Evolutionary conservation across 30 jellyfish, hydroid and myxozoan genomes (phyloP).

Genomic region (Aurelia aurita): DNA sequence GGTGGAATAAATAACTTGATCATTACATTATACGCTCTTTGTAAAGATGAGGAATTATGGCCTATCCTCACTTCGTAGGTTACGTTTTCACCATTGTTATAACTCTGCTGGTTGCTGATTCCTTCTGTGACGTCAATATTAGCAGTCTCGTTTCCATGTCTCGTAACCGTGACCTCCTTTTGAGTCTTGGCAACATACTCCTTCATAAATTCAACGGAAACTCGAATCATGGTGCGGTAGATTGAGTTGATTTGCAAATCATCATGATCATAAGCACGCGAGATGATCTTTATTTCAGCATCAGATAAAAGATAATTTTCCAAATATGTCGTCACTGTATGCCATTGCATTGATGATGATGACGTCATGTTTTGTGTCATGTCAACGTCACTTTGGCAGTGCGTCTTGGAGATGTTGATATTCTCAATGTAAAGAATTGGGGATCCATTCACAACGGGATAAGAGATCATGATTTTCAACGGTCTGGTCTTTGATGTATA

Average conservation of each 20-base stretch:
- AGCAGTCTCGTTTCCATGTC: slow-evolving; percentile 40
- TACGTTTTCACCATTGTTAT: slow-evolving; percentile 27
- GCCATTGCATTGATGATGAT: background rate
- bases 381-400: background rate
- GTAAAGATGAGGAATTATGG: slow-evolving; percentile 1
- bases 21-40: slow-evolving; percentile 49
- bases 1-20: slow-evolving; percentile 36
- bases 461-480: background rate
- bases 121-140: background rate
- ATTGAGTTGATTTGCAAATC: slow-evolving; percentile 1
- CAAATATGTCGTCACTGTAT: background rate
- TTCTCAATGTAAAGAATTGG: slow-evolving; percentile 19
- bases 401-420: background rate
- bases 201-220: slow-evolving; percentile 22
- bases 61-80: slow-evolving; percentile 13
- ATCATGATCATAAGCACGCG: slow-evolving; percentile 39
- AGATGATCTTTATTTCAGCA: background rate
- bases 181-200: slow-evolving; percentile 5
- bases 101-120: background rate
- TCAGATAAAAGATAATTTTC: slow-evolving; percentile 26
- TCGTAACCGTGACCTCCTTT: background rate
- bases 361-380: background rate
- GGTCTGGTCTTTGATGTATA: slow-evolving; percentile 27
- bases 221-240: background rate
- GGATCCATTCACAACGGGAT: slow-evolving; percentile 28